Conservation (phyloP, 1,140 invertebrate species). For the Mercenaria mercenaria region DNA sequence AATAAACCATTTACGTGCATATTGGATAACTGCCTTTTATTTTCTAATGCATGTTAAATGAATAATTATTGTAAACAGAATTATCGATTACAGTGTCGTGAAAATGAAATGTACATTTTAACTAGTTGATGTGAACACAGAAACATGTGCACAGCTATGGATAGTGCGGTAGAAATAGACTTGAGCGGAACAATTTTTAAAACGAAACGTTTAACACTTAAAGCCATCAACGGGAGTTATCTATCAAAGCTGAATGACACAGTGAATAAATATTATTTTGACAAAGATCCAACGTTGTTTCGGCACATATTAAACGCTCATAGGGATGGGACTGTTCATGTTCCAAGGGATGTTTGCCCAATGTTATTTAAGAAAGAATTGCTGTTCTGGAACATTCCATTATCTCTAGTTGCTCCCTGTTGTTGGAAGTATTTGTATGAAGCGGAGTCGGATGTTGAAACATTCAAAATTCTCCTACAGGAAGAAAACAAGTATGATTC, state of each 20-base stretch:
- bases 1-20: too few species aligned
- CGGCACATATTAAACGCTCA: slow-evolving; percentile 98
- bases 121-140: too few species aligned
- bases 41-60: too few species aligned
- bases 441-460: background rate
- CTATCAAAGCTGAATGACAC: background rate
- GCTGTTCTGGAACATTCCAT: slow-evolving; percentile 67
- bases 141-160: too few species aligned
- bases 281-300: slow-evolving; percentile 97
- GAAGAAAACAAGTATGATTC: background rate
- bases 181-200: slow-evolving; percentile 27
- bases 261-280: slow-evolving; percentile 93
- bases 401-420: background rate
- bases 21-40: too few species aligned
- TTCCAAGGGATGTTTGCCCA: slow-evolving; percentile 98
- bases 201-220: background rate
- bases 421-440: slow-evolving; percentile 44
- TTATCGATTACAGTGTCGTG: too few species aligned
- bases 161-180: slow-evolving; percentile 3
- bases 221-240: background rate
- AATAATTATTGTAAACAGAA: too few species aligned
- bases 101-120: too few species aligned
- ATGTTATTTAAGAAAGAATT: slow-evolving; percentile 71
- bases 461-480: background rate
- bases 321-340: slow-evolving; percentile 97